These are phyloP conservation scores for Mirounga angustirostris DNA, from an alignment of 2,113 vertebrate species.

Conservation along the genomic window DNA sequence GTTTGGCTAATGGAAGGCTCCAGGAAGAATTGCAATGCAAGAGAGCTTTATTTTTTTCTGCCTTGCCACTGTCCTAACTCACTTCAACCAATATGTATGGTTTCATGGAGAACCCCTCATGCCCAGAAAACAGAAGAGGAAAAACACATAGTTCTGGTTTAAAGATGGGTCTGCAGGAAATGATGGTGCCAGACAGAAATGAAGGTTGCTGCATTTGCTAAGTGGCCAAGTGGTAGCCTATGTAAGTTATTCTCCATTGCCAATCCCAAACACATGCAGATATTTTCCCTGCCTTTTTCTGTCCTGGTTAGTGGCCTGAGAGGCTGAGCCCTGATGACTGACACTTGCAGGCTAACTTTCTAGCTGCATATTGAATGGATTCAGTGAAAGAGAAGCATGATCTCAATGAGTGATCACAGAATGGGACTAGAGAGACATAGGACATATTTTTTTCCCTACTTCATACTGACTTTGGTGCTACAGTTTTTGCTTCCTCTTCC, in stretches of 20 bases:
- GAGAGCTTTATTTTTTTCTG: conserved; percentile 22
- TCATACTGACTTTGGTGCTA: not conserved
- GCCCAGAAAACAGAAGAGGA: not conserved
- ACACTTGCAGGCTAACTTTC: not conserved
- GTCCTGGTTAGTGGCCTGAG: not conserved
- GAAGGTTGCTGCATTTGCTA: not conserved
- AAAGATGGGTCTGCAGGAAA: not conserved
- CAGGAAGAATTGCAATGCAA: not conserved
- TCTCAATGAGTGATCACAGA: not conserved
- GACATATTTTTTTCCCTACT: not conserved
- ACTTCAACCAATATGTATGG: not conserved
- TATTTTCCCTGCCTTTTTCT: not conserved
- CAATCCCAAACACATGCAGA: not conserved
- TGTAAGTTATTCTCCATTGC: not conserved
- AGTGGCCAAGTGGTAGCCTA: not conserved
- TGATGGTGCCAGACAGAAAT: not conserved
- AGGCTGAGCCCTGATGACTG: not conserved
- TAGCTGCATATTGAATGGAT: not conserved
- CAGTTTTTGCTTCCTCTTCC: not conserved
- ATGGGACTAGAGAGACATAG: not conserved
- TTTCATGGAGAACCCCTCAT: not conserved
- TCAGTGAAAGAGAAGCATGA: not conserved
- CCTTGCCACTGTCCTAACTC: not conserved
- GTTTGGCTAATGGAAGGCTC: not conserved
- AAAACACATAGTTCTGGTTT: conserved; percentile 2